These are phyloP conservation scores for Helicoverpa armigera DNA, from an alignment of 1,140 invertebrate genomes.

Conservation along the genomic window DNA sequence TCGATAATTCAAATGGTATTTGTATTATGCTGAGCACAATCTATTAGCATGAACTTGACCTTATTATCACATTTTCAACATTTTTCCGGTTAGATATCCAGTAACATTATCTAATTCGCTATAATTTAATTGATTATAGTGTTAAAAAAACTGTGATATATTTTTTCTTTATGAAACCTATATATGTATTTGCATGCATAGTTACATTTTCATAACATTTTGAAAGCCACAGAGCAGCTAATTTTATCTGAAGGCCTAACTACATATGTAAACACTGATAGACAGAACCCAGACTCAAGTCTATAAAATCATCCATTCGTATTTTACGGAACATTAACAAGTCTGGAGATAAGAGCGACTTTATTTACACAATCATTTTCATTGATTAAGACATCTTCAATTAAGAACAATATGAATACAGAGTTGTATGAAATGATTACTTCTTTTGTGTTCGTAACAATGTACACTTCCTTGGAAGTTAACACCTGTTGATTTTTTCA, in stretches of 20 bases:
- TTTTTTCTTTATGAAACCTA: too few relatives aligned
- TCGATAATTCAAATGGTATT: too few relatives aligned
- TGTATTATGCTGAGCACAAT: too few relatives aligned
- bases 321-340: background rate
- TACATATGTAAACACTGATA: background rate
- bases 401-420: conserved; percentile 5
- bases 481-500: conserved; percentile 29
- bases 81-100: too few relatives aligned
- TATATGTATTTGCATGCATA: too few relatives aligned
- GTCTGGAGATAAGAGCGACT: background rate
- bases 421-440: conserved; percentile 7
- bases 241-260: background rate
- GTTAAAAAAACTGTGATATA: too few relatives aligned
- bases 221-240: too few relatives aligned
- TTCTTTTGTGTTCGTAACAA: conserved; percentile 55
- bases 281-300: background rate
- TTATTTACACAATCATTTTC: conserved; percentile 8
- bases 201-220: too few relatives aligned
- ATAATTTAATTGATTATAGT: too few relatives aligned
- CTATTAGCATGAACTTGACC: too few relatives aligned
- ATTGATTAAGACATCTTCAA: conserved; percentile 13
- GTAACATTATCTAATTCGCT: too few relatives aligned
- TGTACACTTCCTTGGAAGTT: conserved; percentile 49
- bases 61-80: too few relatives aligned
- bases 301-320: background rate